These are phyloP conservation scores for Polietes domitor DNA, from an alignment of 2,888 invertebrate genomes.

Conservation along the genomic window DNA sequence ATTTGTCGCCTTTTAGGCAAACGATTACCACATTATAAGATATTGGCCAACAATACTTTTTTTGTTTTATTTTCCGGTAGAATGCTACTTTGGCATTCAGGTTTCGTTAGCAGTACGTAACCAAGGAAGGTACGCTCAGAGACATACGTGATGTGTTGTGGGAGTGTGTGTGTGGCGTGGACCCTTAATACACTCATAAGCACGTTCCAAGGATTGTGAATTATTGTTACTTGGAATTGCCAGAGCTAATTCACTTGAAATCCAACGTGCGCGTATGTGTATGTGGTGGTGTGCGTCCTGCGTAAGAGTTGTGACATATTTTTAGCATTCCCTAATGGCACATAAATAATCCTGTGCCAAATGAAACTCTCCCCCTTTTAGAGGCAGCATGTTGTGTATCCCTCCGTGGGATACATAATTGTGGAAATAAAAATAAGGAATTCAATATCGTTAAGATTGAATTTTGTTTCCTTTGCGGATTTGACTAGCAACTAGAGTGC, in stretches of 20 bases:
- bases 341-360: constrained; percentile 75
- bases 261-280: constrained; percentile 53
- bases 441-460: constrained; percentile 58
- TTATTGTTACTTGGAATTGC: constrained; percentile 62
- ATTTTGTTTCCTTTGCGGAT: constrained; percentile 3
- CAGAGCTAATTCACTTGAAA: constrained; percentile 52
- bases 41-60: constrained; percentile 61
- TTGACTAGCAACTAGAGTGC: constrained; percentile 28
- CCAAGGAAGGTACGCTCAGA: background rate
- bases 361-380: constrained; percentile 49
- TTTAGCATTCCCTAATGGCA: constrained; percentile 75
- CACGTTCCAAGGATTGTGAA: constrained; percentile 65
- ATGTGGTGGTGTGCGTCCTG: background rate
- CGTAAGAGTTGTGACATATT: constrained; percentile 76
- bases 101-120: background rate
- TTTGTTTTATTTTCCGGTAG: constrained; percentile 23
- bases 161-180: constrained; percentile 17
- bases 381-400: background rate
- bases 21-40: constrained; percentile 79
- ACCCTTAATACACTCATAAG: constrained; percentile 64
- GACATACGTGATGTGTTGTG: background rate
- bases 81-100: constrained; percentile 17
- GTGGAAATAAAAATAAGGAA: constrained; percentile 51
- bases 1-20: constrained; percentile 80
- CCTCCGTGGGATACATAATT: background rate